Percentiles rank a stretch among this genome's conserved stretches.
phyloP scores from a whole-genome alignment of 2,113 vertebrate species.

The Cyanistes caeruleus region DNA sequence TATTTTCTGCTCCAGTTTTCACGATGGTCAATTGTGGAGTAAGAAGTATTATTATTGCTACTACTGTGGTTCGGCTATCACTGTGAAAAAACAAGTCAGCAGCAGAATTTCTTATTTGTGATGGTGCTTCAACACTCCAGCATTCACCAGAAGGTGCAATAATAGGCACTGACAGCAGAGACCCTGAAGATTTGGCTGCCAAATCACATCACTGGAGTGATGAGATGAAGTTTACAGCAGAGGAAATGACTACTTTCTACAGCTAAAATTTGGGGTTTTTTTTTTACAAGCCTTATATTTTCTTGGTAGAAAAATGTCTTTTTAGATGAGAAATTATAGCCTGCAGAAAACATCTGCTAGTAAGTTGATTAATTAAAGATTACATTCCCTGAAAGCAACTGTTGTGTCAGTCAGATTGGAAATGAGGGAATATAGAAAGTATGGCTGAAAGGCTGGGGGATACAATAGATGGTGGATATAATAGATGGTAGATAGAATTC shows the following conservation, averaged over 20 bases:
- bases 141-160: not conserved
- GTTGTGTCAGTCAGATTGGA: not conserved
- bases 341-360: not conserved
- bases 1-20: not conserved
- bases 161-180: not conserved
- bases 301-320: not conserved
- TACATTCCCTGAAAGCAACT: not conserved
- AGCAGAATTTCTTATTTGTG: not conserved
- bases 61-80: not conserved
- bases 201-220: not conserved
- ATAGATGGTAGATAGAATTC: not conserved
- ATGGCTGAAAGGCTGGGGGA: not conserved
- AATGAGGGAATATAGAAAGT: not conserved
- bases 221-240: not conserved
- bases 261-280: not conserved
- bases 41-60: not conserved
- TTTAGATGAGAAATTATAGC: slow-evolving; percentile 3
- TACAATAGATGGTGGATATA: not conserved
- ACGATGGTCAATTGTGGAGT: not conserved
- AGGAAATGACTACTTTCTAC: not conserved
- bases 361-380: slow-evolving; percentile 16
- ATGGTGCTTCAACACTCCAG: not conserved
- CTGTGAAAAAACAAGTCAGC: not conserved
- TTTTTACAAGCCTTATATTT: not conserved
- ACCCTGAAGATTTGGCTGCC: not conserved